Base-by-base conservation (phyloP, 2,888 invertebrate species). In the Leptopterna dolabrata region DNA sequence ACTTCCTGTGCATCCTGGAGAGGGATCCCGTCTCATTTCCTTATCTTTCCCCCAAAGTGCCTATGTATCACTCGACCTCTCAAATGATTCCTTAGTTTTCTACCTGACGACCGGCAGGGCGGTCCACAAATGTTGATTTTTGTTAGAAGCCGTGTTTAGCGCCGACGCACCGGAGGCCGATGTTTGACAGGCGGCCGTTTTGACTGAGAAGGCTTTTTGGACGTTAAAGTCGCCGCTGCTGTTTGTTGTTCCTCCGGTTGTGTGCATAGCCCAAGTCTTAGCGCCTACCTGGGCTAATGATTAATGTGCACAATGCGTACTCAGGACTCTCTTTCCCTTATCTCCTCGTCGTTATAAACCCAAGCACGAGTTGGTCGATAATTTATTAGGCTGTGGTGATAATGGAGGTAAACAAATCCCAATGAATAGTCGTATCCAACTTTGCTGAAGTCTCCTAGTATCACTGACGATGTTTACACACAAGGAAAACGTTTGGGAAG, bases 121-220 rank as follows among this genome's bases (percentile, higher is more conserved):
- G 63, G 63, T 63, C 16, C 83, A 43, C 71, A 71, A 78, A 83
- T 83, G 83, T 83, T 83, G 83, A 70, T 83, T 83, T 83, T 83
- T 27, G 83, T 83, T 71, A 83, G 83, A 36, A 41, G 83, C 43
- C 19, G 83, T 71, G 51, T 83, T 83, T 83, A 83, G 71, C 83
- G 71, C 83, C 83, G 83, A 71, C 41, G 27, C 71, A 11, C 51
- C 81, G 43, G 81, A 51, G 47, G 81, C 27, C 51, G 27, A 29
- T 81, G 81, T 81, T 81, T 47, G 81, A 51, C 81, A 27, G 29
- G 51, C 51, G 51, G 81, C 43, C 41, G 43, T 45, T 45, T 78
- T 78, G 43, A 24, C 41, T 41, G 9, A 11, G 14, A 24, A 45
- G 14, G 19, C 27, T 16, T 45, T 78, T 78, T 78, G 11, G 63